Conservation (phyloP, 1,140 invertebrate genomes). For the Lysiphlebus fabarum region DNA sequence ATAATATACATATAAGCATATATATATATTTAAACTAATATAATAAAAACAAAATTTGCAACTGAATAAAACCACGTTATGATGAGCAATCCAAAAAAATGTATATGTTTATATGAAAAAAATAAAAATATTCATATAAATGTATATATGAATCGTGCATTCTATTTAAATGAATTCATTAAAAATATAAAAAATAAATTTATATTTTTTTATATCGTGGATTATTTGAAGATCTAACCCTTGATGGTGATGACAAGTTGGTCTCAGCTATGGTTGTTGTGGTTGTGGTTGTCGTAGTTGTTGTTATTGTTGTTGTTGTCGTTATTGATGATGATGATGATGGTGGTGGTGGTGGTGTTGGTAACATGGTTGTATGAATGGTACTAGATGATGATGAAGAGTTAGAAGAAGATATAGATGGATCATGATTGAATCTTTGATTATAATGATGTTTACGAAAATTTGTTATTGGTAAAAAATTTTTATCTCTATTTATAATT, state of each 20-base stretch:
- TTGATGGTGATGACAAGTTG: constrained; percentile 44
- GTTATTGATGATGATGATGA: constrained; percentile 34
- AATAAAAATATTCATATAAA: too few species aligned
- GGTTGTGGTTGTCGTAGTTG: constrained; percentile 37
- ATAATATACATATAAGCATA: too few species aligned
- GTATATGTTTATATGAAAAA: too few species aligned
- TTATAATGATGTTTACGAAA: constrained; percentile 30
- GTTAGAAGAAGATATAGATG: constrained; percentile 41
- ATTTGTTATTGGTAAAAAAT: constrained; percentile 33
- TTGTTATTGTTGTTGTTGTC: constrained; percentile 40
- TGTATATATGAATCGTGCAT: constrained; percentile 1
- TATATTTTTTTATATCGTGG: neutral
- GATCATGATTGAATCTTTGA: constrained; percentile 27
- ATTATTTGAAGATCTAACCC: constrained; percentile 43
- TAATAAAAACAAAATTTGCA: too few species aligned
- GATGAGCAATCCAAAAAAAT: too few species aligned
- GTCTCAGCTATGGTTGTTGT: constrained; percentile 32
- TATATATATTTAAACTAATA: too few species aligned
- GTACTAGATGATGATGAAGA: constrained; percentile 53
- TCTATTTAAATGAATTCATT: constrained; percentile 9
- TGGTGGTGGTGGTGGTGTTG: constrained; percentile 37
- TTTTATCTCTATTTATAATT: constrained; percentile 30
- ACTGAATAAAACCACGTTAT: too few species aligned
- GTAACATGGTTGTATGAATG: constrained; percentile 48
- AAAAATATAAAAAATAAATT: constrained; percentile 17